Percentiles rank a stretch among this genome's conserved stretches.
These are phyloP conservation scores for Bos taurus DNA, from an alignment of 2,113 vertebrate species.

Conservation along the genomic window ARS-UCD2.0 NC_037328.1:58576001-58576500, in stretches of 20 bases:
- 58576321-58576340: slow-evolving; percentile 66
- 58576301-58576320: slow-evolving; percentile 69
- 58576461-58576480: background rate
- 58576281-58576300: slow-evolving; percentile 65
- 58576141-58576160: background rate
- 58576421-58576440: background rate
- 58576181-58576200: background rate
- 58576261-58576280: slow-evolving; percentile 63
- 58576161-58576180: background rate
- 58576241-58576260: slow-evolving; percentile 19
- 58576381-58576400: slow-evolving; percentile 60
- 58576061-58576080: background rate
- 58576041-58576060: background rate
- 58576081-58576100: background rate
- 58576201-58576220: background rate
- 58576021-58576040: background rate
- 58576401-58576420: slow-evolving; percentile 31
- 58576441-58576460: slow-evolving; percentile 6
- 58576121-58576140: background rate
- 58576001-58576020: slow-evolving; percentile 18
- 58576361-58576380: slow-evolving; percentile 38
- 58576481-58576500: slow-evolving; percentile 33
- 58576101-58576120: slow-evolving; percentile 3
- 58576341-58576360: slow-evolving; percentile 55
- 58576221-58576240: background rate